phyloP scores from a whole-genome alignment of 2,113 vertebrate species.

The Athene noctua region DNA sequence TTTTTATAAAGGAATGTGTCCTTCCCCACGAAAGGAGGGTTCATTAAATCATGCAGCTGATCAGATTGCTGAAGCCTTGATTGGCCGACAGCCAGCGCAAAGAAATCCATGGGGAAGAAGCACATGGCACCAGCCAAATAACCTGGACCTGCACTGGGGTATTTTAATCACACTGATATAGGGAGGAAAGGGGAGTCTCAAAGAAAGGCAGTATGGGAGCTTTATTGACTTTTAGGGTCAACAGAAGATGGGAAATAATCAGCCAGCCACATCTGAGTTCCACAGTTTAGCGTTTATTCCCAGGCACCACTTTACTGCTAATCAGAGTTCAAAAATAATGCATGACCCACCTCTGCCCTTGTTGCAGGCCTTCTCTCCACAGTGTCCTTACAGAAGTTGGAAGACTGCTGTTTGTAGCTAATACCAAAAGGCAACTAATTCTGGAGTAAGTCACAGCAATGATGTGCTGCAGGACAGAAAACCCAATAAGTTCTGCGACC shows the following conservation, averaged over 20 bases:
- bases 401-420: not conserved
- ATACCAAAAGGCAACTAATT: not conserved
- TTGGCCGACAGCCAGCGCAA: constrained; percentile 31
- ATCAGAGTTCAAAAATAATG: constrained; percentile 20
- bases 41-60: constrained; percentile 68
- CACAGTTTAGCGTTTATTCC: not conserved
- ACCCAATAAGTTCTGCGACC: not conserved
- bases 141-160: not conserved
- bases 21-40: constrained; percentile 58
- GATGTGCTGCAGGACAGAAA: not conserved
- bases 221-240: not conserved
- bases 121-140: constrained; percentile 32
- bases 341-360: not conserved
- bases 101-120: constrained; percentile 52
- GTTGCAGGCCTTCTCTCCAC: not conserved
- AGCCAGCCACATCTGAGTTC: not conserved
- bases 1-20: constrained; percentile 62
- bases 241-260: constrained; percentile 1
- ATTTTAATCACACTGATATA: constrained; percentile 14
- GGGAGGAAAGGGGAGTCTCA: not conserved
- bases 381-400: not conserved
- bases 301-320: not conserved
- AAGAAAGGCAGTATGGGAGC: not conserved
- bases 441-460: not conserved
- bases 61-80: constrained; percentile 62